Evolutionary conservation across 2,888 invertebrate genomes (phyloP), one percentile per base, ranked within the genome.

Genomic region (Amblyjoppa proteus): DNA sequence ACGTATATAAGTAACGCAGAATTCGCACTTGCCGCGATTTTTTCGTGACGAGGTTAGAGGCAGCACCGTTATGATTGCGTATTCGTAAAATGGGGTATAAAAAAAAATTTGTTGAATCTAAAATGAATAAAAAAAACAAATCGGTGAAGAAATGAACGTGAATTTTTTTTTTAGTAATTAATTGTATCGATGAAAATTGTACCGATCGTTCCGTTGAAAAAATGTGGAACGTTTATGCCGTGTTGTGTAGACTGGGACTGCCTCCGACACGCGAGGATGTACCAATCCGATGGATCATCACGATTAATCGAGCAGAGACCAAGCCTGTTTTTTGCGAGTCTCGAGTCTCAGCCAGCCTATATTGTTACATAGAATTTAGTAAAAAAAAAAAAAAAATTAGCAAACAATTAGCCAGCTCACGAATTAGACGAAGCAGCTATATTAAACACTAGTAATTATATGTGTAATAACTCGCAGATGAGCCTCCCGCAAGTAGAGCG

Each of bases 401-500:
- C 38, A 64, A 34, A 34, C n/a, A 64, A 31, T 64, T 64, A 64
- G 64, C 5, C 64, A 64, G 85, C 85, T 85, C 75, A 82, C 85
- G 64, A 85, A 79, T 82, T 85, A 82, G 78, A 31, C 53, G 77
- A 78, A 64, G 78, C 81, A 83, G 81, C 85, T 64, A 64, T 64
- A 34, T 64, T 34, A n/a, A 81, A 87, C 78, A 82, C 79, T 82
- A 85, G 82, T 82, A 79, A 49, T 73, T 82, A 79, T 79, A 85
- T 85, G 82, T 85, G 66, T 78, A 75, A 80, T 76, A 85, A 85
- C 82, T 88, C 88, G 86, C 88, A 88, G 89, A 85, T 89, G 88
- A 88, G 88, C 89, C 89, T 89, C 88, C 90, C 91, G 92, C 91
- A 92, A 92, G 92, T 93, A 93, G 90, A 90, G 90, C 90, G 89